A percentile compares a stretch with the other conserved stretches of the same genome.
phyloP scores from a whole-genome alignment of 2,888 invertebrate genomes.

The Nomada flava region DNA sequence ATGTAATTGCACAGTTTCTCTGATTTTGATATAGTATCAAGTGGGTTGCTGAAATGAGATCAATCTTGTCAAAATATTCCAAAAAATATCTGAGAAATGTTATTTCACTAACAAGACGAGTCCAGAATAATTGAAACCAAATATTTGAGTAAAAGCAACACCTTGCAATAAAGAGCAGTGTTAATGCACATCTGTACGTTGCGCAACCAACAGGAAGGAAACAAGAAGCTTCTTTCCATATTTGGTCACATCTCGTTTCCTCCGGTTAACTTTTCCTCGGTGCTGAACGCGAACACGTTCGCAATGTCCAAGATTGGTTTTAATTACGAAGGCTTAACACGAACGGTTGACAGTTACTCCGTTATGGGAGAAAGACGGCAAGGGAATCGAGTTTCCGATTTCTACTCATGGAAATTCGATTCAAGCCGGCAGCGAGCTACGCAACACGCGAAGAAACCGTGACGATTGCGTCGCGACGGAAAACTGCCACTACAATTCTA shows the following conservation, averaged over 20 bases:
- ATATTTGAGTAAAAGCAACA: too few relatives aligned
- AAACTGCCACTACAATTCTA: not conserved
- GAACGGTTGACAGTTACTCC: not conserved
- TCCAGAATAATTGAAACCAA: too few relatives aligned
- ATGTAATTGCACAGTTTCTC: too few relatives aligned
- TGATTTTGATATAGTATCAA: too few relatives aligned
- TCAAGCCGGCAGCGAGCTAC: constrained; percentile 6
- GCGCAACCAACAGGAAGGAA: constrained; percentile 19
- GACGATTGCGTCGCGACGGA: not conserved
- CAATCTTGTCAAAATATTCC: too few relatives aligned
- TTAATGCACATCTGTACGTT: not conserved
- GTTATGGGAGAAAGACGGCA: constrained; percentile 39
- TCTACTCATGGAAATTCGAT: constrained; percentile 48
- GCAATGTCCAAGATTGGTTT: not conserved
- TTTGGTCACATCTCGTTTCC: constrained; percentile 13
- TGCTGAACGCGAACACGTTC: not conserved
- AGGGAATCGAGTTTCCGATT: constrained; percentile 45
- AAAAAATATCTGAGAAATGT: too few relatives aligned
- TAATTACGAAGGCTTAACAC: not conserved
- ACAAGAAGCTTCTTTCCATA: not conserved
- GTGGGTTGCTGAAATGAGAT: too few relatives aligned
- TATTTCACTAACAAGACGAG: too few relatives aligned
- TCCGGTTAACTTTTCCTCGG: not conserved
- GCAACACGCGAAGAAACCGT: constrained; percentile 31
- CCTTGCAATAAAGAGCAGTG: not conserved